Evolutionary conservation across 2,888 invertebrate genomes (phyloP), one percentile per base, ranked within the genome.

Genomic region (Agonum fuliginosum): DNA sequence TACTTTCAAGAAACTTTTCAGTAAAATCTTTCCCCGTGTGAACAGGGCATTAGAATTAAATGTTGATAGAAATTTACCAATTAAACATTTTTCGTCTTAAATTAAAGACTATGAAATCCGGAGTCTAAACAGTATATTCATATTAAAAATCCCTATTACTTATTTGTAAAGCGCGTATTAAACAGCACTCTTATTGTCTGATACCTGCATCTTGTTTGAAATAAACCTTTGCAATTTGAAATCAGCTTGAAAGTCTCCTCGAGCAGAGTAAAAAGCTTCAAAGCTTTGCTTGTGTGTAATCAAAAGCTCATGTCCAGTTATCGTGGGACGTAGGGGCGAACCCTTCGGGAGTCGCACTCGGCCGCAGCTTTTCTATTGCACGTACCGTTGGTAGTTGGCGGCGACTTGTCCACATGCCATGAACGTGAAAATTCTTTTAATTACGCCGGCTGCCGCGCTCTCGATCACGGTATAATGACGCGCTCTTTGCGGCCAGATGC

Each of bases 241-340:
- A 37, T 67, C 41, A 65, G 10, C 37, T 48, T 20, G 10, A 24
- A 20, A 54, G 24, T 24, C n/a, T 24, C 22, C 22, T 22, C 8
- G 24, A 8, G 19, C 22, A 10, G 20, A 27, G 34, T 30, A 20
- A 34, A 46, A 34, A 71, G 67, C 67, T 17, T 67, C 67, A 72
- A 72, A 72, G 69, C 69, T 69, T 69, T 69, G 69, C 34, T 12
- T 20, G 73, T 46, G 62, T 37, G 74, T 62, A 74, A 74, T 74
- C 74, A 74, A 74, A 74, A 74, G 74, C 74, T 74, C 74, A 65
- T 74, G 74, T 74, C 74, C 62, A 74, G 74, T 74, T 74, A 74
- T 74, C 74, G 74, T 46, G 12, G 8, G 51, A 27, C 22, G 24
- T 22, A 65, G 74, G 74, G 43, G 43, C 22, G 58, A 73, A 73